Evolutionary conservation across 2,113 vertebrate species (phyloP).

Genomic region (Poicephalus gulielmi): DNA sequence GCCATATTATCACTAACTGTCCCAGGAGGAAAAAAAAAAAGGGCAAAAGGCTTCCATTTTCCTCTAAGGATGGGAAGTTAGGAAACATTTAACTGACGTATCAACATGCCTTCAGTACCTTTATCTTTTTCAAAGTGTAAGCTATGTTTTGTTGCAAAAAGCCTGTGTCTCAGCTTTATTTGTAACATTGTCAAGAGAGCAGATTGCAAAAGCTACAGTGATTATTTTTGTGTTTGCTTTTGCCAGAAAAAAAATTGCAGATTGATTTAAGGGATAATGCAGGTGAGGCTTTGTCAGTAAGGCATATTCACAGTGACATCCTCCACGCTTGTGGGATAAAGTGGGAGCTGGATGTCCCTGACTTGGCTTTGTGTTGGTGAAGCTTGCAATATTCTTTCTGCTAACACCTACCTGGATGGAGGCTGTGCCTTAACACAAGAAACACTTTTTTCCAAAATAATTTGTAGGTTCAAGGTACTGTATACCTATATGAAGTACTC

Average conservation of each 20-base stretch:
- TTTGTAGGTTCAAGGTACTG: neutral
- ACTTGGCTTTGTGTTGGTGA: neutral
- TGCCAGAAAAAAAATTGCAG: neutral
- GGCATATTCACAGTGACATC: neutral
- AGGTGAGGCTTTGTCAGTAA: neutral
- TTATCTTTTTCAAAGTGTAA: neutral
- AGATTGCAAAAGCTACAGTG: neutral
- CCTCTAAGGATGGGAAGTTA: neutral
- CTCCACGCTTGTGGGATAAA: accelerated
- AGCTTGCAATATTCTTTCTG: neutral
- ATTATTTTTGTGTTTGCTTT: neutral
- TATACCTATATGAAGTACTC: neutral
- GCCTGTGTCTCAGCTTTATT: neutral
- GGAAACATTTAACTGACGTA: neutral
- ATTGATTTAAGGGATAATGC: neutral
- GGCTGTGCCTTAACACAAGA: neutral
- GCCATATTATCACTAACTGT: neutral
- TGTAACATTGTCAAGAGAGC: neutral
- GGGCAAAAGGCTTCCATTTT: neutral
- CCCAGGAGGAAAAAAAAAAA: neutral
- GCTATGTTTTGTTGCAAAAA: neutral
- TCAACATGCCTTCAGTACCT: neutral
- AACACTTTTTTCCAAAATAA: neutral
- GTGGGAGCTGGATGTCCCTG: neutral
- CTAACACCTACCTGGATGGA: neutral